phyloP scores from a whole-genome alignment of 2,797 vertebrate species.

The Melanogrammus aeglefinus region DNA sequence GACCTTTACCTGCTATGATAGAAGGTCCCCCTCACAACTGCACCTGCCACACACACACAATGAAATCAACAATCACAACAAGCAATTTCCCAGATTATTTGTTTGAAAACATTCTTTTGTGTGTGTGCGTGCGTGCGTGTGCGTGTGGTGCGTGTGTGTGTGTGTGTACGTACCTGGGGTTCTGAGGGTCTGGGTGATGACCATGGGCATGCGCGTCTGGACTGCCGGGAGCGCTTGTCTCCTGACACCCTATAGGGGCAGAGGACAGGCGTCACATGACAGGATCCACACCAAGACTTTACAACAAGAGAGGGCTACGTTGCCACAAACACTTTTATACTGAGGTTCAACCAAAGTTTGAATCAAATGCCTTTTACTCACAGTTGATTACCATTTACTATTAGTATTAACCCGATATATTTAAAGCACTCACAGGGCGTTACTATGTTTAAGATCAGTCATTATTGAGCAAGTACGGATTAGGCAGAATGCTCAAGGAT shows the following conservation, averaged over 20 bases:
- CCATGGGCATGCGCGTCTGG: conserved; percentile 76
- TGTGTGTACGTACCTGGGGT: conserved; percentile 68
- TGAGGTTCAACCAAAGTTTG: background rate
- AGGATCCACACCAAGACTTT: background rate
- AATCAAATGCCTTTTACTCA: background rate
- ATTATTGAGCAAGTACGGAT: background rate
- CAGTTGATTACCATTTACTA: background rate
- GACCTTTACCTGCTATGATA: conserved; percentile 71
- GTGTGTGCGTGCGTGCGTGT: background rate
- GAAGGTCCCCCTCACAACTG: conserved; percentile 73
- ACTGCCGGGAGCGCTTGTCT: conserved; percentile 68
- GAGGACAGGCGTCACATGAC: background rate
- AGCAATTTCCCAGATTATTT: conserved; percentile 24
- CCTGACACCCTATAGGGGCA: conserved; percentile 64
- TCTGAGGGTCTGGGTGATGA: conserved; percentile 77
- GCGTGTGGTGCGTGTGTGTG: background rate
- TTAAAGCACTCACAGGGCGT: background rate
- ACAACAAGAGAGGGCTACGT: background rate
- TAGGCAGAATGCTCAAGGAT: background rate
- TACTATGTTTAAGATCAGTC: background rate
- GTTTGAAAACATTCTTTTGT: background rate
- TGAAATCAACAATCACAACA: conserved; percentile 38
- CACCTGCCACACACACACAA: conserved; percentile 58
- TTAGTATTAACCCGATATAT: background rate
- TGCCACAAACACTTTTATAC: background rate